Evolutionary conservation across 1,140 invertebrate genomes (phyloP).

Genomic region (Hycleus phaleratus): DNA sequence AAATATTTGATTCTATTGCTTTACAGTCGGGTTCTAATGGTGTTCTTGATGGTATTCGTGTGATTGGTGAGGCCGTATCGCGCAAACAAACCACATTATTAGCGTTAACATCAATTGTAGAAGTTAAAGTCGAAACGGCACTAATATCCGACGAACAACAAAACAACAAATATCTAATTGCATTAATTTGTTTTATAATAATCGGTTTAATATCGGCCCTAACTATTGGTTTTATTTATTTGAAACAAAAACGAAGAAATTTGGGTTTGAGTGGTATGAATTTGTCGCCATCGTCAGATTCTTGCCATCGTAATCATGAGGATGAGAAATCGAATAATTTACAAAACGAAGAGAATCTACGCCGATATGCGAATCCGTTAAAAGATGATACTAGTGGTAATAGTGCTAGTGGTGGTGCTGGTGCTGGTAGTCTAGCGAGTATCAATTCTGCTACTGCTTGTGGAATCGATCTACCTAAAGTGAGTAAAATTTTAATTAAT

Average conservation of each 20-base stretch:
- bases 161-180: constrained; percentile 44
- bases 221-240: constrained; percentile 42
- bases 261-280: constrained; percentile 46
- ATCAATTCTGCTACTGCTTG: constrained; percentile 35
- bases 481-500: constrained; percentile 39
- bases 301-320: constrained; percentile 59
- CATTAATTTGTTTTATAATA: constrained; percentile 47
- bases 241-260: constrained; percentile 48
- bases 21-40: constrained; percentile 50
- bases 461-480: constrained; percentile 39
- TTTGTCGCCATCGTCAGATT: constrained; percentile 48
- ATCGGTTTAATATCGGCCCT: constrained; percentile 44
- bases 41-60: constrained; percentile 53
- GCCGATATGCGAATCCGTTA: constrained; percentile 58
- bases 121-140: constrained; percentile 70
- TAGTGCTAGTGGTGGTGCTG: constrained; percentile 35
- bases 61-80: constrained; percentile 63
- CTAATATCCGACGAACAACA: constrained; percentile 50
- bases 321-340: constrained; percentile 83
- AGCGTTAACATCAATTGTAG: constrained; percentile 65
- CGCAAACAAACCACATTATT: constrained; percentile 54
- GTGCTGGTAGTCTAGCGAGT: constrained; percentile 37
- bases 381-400: constrained; percentile 48
- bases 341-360: constrained; percentile 82
- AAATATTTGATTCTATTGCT: constrained; percentile 10